phyloP scores from a whole-genome alignment of 1,140 invertebrate genomes.

The Drosophila dunni region DNA sequence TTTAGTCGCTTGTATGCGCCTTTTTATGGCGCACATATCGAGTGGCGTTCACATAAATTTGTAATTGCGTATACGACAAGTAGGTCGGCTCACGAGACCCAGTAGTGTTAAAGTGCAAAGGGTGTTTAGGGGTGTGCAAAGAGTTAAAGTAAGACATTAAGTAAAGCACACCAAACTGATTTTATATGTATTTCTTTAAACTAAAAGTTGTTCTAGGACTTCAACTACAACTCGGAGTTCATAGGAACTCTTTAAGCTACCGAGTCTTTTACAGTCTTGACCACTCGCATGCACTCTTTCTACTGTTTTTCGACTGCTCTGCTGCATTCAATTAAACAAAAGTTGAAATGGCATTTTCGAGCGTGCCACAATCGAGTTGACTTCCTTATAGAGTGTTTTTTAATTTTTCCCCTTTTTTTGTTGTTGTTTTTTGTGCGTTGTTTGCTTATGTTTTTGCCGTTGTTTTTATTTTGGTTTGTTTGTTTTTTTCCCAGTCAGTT shows the following conservation, averaged over 20 bases:
- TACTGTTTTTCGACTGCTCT: conserved; percentile 6
- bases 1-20: neutral
- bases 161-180: too few relatives aligned
- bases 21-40: conserved; percentile 41
- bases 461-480: conserved; percentile 23
- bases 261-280: too few relatives aligned
- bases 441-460: conserved; percentile 35
- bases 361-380: conserved; percentile 50
- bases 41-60: conserved; percentile 74
- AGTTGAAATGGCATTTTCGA: conserved; percentile 46
- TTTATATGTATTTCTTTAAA: too few relatives aligned
- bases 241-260: too few relatives aligned
- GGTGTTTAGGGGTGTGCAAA: too few relatives aligned
- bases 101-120: too few relatives aligned
- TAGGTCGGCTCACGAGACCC: conserved; percentile 51
- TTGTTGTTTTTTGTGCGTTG: conserved; percentile 6
- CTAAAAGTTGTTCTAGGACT: too few relatives aligned
- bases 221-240: too few relatives aligned
- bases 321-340: conserved; percentile 63
- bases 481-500: neutral
- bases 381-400: conserved; percentile 70
- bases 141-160: too few relatives aligned
- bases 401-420: conserved; percentile 9
- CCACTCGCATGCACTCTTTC: neutral
- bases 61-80: conserved; percentile 80